Base-by-base conservation (phyloP, 2,888 invertebrate species). In the Zygothrica quintamaculata region DNA sequence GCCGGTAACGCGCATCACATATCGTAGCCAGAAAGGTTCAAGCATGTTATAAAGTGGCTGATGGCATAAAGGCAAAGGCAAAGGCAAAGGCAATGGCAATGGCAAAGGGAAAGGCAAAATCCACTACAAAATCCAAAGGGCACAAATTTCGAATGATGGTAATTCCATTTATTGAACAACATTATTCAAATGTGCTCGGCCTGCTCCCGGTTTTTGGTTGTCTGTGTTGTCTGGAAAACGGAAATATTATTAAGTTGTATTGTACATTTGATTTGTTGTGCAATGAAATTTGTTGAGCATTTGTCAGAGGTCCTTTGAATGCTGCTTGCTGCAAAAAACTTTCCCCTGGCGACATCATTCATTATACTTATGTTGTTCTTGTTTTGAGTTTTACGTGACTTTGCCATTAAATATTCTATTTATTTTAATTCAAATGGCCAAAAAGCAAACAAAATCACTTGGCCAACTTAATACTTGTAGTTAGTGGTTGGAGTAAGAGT, bases 131-230 rank as follows among this genome's bases (percentile, higher is more conserved):
- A n/a, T n/a, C n/a, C n/a, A n/a, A n/a, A n/a, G n/a, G n/a, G n/a
- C n/a, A n/a, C n/a, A n/a, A n/a, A n/a, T n/a, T n/a, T n/a, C 65
- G 73, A 80, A 76, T 77, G 70, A 77, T 77, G 74, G 74, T 84
- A 80, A 84, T 82, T 80, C 65, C 62, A 76, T 74, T 84, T 84
- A 84, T 82, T 80, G 84, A 81, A 75, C 70, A 61, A 67, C 76
- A 84, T 84, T 81, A 81, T 84, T 84, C 77, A 79, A 77, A 84
- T 71, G 53, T 50, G 57, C 43, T 11, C 59, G 62, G 46, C 56
- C 60, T 58, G 55, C 22, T 47, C 40, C 26, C 18, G 33, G 9
- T 25, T 36, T 39, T 25, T n/a, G n/a, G 53, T 46, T 16, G 11
- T n/a, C 9, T 34, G 33, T n/a, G n/a, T n/a, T n/a, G n/a, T n/a